Evolutionary conservation across 2,797 vertebrate species (phyloP), one percentile per base, ranked within the genome.

Genomic region (Rhabdophis nuchalis): DNA sequence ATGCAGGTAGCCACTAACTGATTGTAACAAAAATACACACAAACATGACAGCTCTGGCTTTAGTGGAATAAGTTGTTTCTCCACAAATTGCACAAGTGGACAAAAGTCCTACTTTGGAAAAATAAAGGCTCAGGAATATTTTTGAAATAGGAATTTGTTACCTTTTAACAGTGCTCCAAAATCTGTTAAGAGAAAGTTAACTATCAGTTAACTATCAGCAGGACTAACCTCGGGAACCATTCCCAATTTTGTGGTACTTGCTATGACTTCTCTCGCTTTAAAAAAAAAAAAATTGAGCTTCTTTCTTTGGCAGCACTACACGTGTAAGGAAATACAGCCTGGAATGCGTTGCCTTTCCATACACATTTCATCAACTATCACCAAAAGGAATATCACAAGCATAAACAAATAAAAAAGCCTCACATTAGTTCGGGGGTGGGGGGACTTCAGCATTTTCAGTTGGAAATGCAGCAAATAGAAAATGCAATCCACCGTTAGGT

Each of bases 401-500:
- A 41, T 5, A 27, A 29, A 20, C 54, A 41, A 77, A 36, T n/a
- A 52, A 54, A 90, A 90, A 64, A 54, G 0, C 9, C 6, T 23
- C 16, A 41, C 23, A 9, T 89, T 3, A 11, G 12, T 50, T 57
- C 56, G 20, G 9, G 53, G 53, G 2, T 1, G 56, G 18, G 18
- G 56, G 56, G 5, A 64, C 50, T 52, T 23, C 0, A 1, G 5
- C 6, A 0, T 68, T 93, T 27, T 46, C 68, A 2, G 12, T 16
- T 11, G 29, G 12, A 4, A 10, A 1, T 0, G 0, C 0, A 1
- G 16, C 6, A 1, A 23, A 20, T 54, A 64, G 2, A 0, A 14
- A 7, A n/a, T 27, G 23, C 8, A 9, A 0, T 0, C 5, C 1
- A 52, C 94, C 95, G 86, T 60, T 88, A 92, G 96, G 89, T 58